phyloP scores from a whole-genome alignment of 2,888 invertebrate species.

The Tricholauxania praeusta region DNA sequence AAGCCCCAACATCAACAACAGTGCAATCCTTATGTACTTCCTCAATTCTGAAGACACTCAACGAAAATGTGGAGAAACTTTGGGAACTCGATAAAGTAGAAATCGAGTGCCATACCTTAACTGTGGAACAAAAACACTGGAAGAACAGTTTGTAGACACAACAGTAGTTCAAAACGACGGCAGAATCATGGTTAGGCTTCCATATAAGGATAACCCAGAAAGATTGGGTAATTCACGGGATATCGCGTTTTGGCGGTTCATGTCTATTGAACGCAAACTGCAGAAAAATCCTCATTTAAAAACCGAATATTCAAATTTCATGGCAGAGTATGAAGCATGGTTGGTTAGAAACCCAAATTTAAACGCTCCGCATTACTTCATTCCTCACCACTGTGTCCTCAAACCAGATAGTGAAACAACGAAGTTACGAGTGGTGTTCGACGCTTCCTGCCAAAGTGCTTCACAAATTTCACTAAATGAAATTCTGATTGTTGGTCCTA shows the following conservation, averaged over 20 bases:
- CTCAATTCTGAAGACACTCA: slow-evolving; percentile 2
- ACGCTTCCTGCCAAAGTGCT: slow-evolving; percentile 33
- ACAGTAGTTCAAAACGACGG: slow-evolving; percentile 30
- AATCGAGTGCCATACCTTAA: background rate
- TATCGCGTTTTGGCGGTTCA: slow-evolving; percentile 39
- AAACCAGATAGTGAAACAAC: slow-evolving; percentile 36
- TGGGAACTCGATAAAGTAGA: slow-evolving; percentile 28
- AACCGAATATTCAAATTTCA: slow-evolving; percentile 30
- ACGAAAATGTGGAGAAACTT: slow-evolving; percentile 27
- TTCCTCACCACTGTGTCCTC: slow-evolving; percentile 38
- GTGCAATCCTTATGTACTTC: slow-evolving; percentile 4
- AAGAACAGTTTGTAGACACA: slow-evolving; percentile 39
- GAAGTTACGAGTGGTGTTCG: slow-evolving; percentile 38
- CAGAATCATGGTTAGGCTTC: slow-evolving; percentile 38
- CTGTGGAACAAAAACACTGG: too few relatives aligned
- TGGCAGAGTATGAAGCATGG: slow-evolving; percentile 31
- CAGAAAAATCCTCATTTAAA: slow-evolving; percentile 32
- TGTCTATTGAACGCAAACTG: slow-evolving; percentile 38
- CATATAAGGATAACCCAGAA: slow-evolving; percentile 33
- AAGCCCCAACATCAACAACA: background rate
- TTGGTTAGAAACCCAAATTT: background rate
- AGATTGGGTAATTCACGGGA: slow-evolving; percentile 41
- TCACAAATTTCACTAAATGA: slow-evolving; percentile 30
- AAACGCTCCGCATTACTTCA: slow-evolving; percentile 29
- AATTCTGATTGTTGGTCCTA: slow-evolving; percentile 17